Conservation (phyloP, 2,797 vertebrate species). For the Molossus alvarezi region DNA sequence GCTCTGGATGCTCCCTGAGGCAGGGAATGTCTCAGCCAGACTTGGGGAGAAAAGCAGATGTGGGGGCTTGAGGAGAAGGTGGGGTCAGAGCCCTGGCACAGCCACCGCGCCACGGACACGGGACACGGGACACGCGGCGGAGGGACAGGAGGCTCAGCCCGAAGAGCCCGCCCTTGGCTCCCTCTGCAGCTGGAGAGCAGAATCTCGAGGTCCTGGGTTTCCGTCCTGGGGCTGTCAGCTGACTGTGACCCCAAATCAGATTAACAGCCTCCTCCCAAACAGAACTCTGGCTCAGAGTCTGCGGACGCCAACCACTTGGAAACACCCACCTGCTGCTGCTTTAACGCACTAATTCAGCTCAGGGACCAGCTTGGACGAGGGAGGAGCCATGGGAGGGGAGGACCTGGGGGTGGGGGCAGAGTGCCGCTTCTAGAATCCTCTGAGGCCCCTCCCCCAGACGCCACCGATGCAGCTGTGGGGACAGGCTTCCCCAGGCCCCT, state of each 20-base stretch:
- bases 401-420: background rate
- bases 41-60: background rate
- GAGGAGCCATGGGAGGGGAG: background rate
- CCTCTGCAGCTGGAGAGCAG: background rate
- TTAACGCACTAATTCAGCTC: background rate
- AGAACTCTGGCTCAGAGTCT: background rate
- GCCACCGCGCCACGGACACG: fast-evolving
- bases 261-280: background rate
- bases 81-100: background rate
- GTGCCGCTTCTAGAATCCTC: background rate
- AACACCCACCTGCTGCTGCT: conserved; percentile 27
- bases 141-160: background rate
- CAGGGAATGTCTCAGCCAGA: background rate
- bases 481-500: background rate
- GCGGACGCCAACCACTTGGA: background rate
- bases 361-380: background rate
- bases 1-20: background rate
- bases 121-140: fast-evolving
- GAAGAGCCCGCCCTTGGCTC: background rate
- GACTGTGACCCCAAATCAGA: background rate
- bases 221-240: background rate
- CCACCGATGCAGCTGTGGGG: background rate
- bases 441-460: background rate
- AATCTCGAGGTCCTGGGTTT: background rate
- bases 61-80: background rate